phyloP scores from a whole-genome alignment of 2,888 invertebrate species.

The Meiosimyza platycephala region DNA sequence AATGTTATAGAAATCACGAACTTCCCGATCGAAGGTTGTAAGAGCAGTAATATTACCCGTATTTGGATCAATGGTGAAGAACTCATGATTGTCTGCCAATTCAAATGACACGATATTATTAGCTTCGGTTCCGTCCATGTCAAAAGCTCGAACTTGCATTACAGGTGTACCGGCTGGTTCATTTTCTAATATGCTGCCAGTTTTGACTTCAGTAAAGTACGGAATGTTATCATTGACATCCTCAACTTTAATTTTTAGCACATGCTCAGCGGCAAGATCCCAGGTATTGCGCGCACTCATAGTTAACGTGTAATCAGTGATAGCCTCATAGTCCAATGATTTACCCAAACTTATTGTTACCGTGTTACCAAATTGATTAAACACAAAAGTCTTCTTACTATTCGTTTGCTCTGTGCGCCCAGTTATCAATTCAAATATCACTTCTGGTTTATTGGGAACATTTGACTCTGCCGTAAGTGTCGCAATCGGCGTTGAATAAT shows the following conservation, averaged over 20 bases:
- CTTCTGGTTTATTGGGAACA: conserved; percentile 77
- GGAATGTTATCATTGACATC: conserved; percentile 94
- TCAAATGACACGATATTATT: conserved; percentile 87
- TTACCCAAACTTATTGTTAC: conserved; percentile 82
- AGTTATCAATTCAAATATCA: conserved; percentile 83
- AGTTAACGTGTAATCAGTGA: conserved; percentile 85
- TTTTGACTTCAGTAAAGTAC: conserved; percentile 83
- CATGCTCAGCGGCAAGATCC: conserved; percentile 82
- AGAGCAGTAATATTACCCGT: conserved; percentile 90
- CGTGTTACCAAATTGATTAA: conserved; percentile 75
- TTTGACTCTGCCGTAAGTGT: conserved; percentile 83
- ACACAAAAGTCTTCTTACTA: conserved; percentile 80
- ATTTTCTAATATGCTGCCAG: conserved; percentile 87
- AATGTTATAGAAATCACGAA: conserved; percentile 85
- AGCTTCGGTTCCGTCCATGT: conserved; percentile 84
- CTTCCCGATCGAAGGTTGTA: conserved; percentile 87
- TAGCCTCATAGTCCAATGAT: conserved; percentile 85
- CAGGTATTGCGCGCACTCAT: conserved; percentile 86
- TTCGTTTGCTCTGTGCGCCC: conserved; percentile 90
- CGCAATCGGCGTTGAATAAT: conserved; percentile 78
- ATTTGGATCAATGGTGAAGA: conserved; percentile 85
- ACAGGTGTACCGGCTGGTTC: conserved; percentile 85
- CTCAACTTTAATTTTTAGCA: conserved; percentile 80
- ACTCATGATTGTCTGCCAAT: conserved; percentile 75
- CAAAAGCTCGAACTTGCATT: conserved; percentile 87